Conservation (phyloP, 2,113 vertebrate genomes). For the Athene noctua region DNA sequence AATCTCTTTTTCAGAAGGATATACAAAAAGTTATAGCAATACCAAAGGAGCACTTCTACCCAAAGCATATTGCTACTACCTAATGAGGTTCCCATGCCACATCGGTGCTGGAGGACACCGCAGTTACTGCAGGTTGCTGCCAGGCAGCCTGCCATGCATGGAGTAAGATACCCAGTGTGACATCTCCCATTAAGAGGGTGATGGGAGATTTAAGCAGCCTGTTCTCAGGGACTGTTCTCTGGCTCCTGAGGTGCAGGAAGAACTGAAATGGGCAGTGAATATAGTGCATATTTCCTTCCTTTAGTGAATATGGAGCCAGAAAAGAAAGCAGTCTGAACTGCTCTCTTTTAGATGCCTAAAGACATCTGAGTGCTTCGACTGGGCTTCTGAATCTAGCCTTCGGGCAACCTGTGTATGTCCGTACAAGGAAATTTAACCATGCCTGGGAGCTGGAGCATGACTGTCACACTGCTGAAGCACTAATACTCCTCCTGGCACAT, state of each 20-base stretch:
- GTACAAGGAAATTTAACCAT: neutral
- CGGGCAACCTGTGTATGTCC: neutral
- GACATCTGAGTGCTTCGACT: neutral
- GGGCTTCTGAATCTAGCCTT: neutral
- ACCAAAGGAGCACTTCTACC: neutral
- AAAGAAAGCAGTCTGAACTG: neutral
- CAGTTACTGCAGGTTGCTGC: accelerated
- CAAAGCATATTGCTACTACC: neutral
- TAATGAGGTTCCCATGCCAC: neutral
- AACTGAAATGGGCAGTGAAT: neutral
- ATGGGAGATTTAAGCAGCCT: conserved; percentile 21
- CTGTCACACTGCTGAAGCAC: neutral
- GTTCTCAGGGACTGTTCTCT: neutral
- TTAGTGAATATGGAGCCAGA: neutral
- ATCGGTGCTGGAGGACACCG: accelerated
- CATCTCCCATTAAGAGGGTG: neutral
- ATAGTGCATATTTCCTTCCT: accelerated
- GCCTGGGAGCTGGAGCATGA: neutral
- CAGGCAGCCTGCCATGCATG: neutral
- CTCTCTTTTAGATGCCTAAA: neutral
- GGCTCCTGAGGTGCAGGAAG: neutral
- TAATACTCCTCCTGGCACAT: accelerated
- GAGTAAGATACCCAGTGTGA: neutral
- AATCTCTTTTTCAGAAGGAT: neutral
- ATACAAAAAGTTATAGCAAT: neutral